Percentiles rank a stretch among this genome's conserved stretches.
Evolutionary conservation across 2,797 vertebrate genomes (phyloP).

Genomic region (Diplodus puntazzo): DNA sequence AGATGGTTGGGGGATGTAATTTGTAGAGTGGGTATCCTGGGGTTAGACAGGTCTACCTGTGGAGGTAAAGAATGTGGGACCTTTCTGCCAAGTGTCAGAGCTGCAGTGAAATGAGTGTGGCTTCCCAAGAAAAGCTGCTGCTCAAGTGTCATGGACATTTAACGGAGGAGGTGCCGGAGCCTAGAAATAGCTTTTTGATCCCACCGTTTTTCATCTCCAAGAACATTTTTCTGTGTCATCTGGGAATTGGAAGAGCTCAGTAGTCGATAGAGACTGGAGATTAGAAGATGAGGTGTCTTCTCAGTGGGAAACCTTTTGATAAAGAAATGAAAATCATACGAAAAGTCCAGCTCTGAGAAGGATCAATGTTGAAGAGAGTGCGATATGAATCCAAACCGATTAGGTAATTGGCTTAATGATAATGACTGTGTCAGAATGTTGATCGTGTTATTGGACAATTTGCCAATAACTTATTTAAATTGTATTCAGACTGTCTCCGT

Average conservation of each 20-base stretch:
- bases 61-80: constrained; percentile 47
- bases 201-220: constrained; percentile 26
- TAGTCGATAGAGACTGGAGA: constrained; percentile 34
- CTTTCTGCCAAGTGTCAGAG: constrained; percentile 52
- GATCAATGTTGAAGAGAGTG: constrained; percentile 20
- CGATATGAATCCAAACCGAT: constrained; percentile 15
- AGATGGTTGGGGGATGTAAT: constrained; percentile 69
- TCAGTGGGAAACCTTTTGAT: constrained; percentile 34
- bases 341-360: constrained; percentile 31
- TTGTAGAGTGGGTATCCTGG: constrained; percentile 57
- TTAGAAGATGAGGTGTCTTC: constrained; percentile 18
- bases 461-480: constrained; percentile 8
- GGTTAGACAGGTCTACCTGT: constrained; percentile 60
- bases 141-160: constrained; percentile 31
- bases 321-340: constrained; percentile 37
- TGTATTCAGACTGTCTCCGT: neutral
- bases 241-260: constrained; percentile 35
- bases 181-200: constrained; percentile 45
- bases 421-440: constrained; percentile 34
- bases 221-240: constrained; percentile 39
- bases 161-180: constrained; percentile 10
- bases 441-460: constrained; percentile 26
- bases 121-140: constrained; percentile 41
- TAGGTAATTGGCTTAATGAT: constrained; percentile 28
- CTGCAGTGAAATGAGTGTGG: constrained; percentile 45